Percentiles rank a stretch among this genome's conserved stretches.
phyloP scores from a whole-genome alignment of 2,797 vertebrate species.

The Masticophis lateralis region DNA sequence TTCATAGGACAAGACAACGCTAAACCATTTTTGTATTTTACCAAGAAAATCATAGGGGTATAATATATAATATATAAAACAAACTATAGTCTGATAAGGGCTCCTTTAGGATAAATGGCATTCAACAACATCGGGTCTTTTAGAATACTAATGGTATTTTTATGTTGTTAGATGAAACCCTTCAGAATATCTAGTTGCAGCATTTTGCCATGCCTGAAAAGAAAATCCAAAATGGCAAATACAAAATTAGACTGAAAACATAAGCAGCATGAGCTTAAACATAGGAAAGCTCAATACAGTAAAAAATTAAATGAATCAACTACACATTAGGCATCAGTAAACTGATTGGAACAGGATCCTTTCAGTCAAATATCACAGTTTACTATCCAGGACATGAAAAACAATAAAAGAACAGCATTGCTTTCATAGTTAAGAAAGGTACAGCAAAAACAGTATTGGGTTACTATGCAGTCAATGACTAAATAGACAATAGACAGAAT shows the following conservation, averaged over 20 bases:
- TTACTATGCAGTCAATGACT: not conserved
- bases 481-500: not conserved
- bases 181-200: not conserved
- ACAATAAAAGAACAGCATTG: not conserved
- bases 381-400: not conserved
- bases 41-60: not conserved
- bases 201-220: not conserved
- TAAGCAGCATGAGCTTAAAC: not conserved
- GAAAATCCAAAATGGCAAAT: not conserved
- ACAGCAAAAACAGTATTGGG: not conserved
- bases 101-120: not conserved
- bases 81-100: not conserved
- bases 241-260: not conserved
- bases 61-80: not conserved
- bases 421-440: not conserved
- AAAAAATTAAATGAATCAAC: not conserved
- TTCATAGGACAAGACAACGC: not conserved
- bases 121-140: not conserved
- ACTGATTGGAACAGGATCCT: not conserved
- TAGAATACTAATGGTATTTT: not conserved
- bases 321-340: not conserved
- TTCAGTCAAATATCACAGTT: not conserved
- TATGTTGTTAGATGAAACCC: not conserved
- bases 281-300: not conserved
- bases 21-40: not conserved